A percentile compares a stretch with the other conserved stretches of the same genome.
Evolutionary conservation across 2,888 invertebrate species (phyloP).

Genomic region (Crocallis elinguaria): DNA sequence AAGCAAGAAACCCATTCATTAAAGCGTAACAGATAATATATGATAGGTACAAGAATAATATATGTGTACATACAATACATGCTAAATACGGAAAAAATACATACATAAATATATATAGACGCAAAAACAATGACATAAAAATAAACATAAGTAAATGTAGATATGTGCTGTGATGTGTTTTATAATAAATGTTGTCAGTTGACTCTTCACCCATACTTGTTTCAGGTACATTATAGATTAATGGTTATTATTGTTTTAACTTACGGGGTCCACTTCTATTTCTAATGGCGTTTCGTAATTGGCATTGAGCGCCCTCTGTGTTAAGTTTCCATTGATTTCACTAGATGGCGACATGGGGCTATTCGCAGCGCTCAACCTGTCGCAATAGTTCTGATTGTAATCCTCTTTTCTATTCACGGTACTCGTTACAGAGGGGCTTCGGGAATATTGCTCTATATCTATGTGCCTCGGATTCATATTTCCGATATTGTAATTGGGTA

Average conservation of each 20-base stretch:
- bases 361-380: slow-evolving; percentile 65
- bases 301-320: slow-evolving; percentile 61
- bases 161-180: slow-evolving; percentile 12
- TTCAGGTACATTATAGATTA: slow-evolving; percentile 38
- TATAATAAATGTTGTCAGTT: not conserved
- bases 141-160: slow-evolving; percentile 21
- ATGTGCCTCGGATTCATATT: slow-evolving; percentile 81
- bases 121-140: slow-evolving; percentile 12
- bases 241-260: slow-evolving; percentile 51
- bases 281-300: slow-evolving; percentile 83
- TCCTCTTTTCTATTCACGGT: slow-evolving; percentile 71
- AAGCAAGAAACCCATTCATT: slow-evolving; percentile 23
- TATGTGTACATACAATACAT: slow-evolving; percentile 12
- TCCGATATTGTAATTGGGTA: slow-evolving; percentile 79
- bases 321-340: slow-evolving; percentile 72
- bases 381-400: slow-evolving; percentile 75
- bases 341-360: slow-evolving; percentile 67
- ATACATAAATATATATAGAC: slow-evolving; percentile 14
- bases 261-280: slow-evolving; percentile 89
- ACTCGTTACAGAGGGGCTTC: slow-evolving; percentile 65
- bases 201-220: slow-evolving; percentile 24
- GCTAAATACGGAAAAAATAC: slow-evolving; percentile 15
- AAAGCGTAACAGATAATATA: slow-evolving; percentile 11
- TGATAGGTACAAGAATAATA: slow-evolving; percentile 6
- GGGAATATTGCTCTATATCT: slow-evolving; percentile 70